These are phyloP conservation scores for Himalopsyche kuldschensis DNA, from an alignment of 2,888 invertebrate species.

Conservation along the genomic window DNA sequence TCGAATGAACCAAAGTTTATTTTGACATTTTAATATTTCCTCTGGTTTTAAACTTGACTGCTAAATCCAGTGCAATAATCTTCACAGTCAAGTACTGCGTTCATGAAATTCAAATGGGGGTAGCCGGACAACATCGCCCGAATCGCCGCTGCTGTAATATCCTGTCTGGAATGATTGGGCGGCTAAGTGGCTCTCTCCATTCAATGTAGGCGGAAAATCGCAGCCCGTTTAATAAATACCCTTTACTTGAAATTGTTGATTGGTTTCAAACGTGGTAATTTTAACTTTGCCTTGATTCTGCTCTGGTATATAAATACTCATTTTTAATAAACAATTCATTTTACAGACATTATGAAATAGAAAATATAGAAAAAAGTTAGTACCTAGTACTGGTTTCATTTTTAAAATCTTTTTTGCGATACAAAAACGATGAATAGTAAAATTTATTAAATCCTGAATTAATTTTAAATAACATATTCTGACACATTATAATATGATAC, in stretches of 20 bases:
- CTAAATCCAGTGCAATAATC: background rate
- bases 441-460: too few relatives aligned
- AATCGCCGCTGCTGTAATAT: background rate
- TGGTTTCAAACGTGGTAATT: background rate
- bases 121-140: background rate
- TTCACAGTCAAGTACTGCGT: background rate
- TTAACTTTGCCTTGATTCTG: background rate
- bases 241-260: background rate
- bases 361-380: too few relatives aligned
- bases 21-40: too few relatives aligned
- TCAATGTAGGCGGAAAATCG: background rate
- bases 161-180: conserved; percentile 1
- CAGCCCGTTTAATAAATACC: background rate
- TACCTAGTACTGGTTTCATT: too few relatives aligned
- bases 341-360: too few relatives aligned
- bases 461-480: too few relatives aligned
- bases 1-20: too few relatives aligned
- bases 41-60: too few relatives aligned
- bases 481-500: too few relatives aligned
- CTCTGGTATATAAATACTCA: background rate
- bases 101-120: background rate
- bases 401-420: too few relatives aligned
- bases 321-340: too few relatives aligned
- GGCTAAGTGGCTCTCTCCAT: conserved; percentile 2
- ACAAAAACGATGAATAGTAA: too few relatives aligned